phyloP scores from a whole-genome alignment of 2,113 vertebrate species.

The Mohoua ochrocephala region DNA sequence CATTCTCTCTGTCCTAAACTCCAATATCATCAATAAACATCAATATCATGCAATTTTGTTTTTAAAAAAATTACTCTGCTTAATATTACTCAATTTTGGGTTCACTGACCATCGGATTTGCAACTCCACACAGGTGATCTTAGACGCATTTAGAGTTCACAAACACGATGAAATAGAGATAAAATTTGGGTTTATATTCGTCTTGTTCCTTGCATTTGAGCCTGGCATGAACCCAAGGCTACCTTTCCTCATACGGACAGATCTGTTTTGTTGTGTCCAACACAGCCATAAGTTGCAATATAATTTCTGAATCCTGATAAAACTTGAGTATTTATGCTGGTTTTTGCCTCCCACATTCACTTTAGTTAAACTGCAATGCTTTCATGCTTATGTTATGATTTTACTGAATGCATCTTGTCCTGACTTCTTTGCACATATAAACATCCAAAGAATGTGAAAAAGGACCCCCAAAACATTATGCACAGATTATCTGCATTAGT shows the following conservation, averaged over 20 bases:
- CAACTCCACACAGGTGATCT: background rate
- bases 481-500: background rate
- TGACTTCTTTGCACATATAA: background rate
- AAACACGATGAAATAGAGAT: background rate
- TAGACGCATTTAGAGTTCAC: background rate
- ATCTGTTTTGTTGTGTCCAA: background rate
- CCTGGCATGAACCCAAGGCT: background rate
- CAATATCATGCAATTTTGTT: background rate
- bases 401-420: background rate
- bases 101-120: background rate
- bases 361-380: background rate
- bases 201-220: background rate
- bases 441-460: background rate
- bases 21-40: background rate
- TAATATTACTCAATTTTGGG: background rate
- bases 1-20: background rate
- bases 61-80: background rate
- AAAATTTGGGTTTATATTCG: background rate
- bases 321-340: accelerated
- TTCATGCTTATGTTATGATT: background rate
- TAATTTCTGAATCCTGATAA: background rate
- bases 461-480: background rate
- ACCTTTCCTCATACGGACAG: background rate
- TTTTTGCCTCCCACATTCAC: background rate
- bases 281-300: background rate